Base-by-base conservation (phyloP, 2,113 vertebrate species). In the Rallus limicola region DNA sequence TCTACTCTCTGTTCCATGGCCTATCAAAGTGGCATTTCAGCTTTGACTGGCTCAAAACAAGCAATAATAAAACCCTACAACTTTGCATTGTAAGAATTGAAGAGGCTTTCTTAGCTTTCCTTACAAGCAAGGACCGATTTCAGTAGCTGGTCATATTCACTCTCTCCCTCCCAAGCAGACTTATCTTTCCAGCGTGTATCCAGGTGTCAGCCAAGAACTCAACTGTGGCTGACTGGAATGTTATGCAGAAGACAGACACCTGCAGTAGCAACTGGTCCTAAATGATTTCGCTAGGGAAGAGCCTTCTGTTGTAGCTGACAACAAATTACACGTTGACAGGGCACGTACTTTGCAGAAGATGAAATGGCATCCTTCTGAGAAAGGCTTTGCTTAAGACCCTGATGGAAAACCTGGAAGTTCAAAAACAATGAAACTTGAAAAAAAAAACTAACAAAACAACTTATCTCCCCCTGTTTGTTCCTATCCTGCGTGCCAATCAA, bases 401-500 rank as follows among this genome's bases (percentile, higher is more conserved):
- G 36, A 23, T 48, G 42, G 40, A 90, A 89, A 79, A 85, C 25
- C 38, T 64, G 16, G 7, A 87, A 67, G 58, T 36, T 25, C 0
- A 3, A 67, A 96, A 89, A 91, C 64, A 94, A 92, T 75, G 38
- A n/a, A 72, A 72, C 8, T 4, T 0, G 0, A 24, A 60, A 82
- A 87, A 82, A 87, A 44, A 10, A 44, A 6, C 44, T 18, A 46
- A n/a, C 7, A 46, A 82, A 82, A 77, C 42, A 67, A 42, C 16
- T 82, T 68, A 7, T 71, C 81, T 82, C 52, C 70, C 92, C 82
- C 34, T 82, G 40, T 92, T 94, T 95, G 68, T 87, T 94, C 91
- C 60, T 82, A 50, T 81, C 19, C 20, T 29, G 1, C 24, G 62
- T 96, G 95, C 86, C 95, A 95, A 36, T 97, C 91, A 97, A 84